Conservation (phyloP, 2,113 vertebrate genomes). For the Hypomesus transpacificus region DNA sequence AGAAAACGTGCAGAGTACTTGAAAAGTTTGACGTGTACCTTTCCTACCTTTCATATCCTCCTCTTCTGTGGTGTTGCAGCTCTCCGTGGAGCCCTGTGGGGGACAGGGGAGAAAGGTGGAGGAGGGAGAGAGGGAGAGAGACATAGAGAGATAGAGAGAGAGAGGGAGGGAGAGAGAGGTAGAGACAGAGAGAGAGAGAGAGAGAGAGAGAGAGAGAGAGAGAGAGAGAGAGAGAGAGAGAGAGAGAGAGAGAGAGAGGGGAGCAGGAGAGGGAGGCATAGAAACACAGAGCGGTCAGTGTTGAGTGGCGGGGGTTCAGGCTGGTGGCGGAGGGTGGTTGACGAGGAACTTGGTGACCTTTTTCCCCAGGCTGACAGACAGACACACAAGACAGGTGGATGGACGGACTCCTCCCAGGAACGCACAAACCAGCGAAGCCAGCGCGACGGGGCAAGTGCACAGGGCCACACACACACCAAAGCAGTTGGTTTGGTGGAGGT, state of each 20-base stretch:
- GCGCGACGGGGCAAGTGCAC: slow-evolving; percentile 32
- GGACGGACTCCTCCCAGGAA: slow-evolving; percentile 51
- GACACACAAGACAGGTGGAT: slow-evolving; percentile 27
- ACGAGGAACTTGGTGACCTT: slow-evolving; percentile 16
- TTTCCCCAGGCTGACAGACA: slow-evolving; percentile 31
- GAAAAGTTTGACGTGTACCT: slow-evolving; percentile 73
- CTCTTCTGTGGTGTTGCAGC: slow-evolving; percentile 96
- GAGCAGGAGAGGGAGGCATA: slow-evolving; percentile 3
- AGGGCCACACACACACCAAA: slow-evolving; percentile 25
- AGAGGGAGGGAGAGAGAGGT: slow-evolving; percentile 13
- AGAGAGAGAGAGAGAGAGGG: slow-evolving; percentile 16
- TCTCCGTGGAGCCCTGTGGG: slow-evolving; percentile 93
- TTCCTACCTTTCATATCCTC: slow-evolving; percentile 97
- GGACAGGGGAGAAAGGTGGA: slow-evolving; percentile 14
- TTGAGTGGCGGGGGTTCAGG: slow-evolving; percentile 1
- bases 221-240: slow-evolving; percentile 5
- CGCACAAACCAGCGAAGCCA: slow-evolving; percentile 69
- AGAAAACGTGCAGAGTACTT: slow-evolving; percentile 63
- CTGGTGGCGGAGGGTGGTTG: background rate
- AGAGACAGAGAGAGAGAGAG: background rate
- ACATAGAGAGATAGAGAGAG: slow-evolving; percentile 11
- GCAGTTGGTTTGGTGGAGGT: slow-evolving; percentile 4
- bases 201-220: slow-evolving; percentile 12
- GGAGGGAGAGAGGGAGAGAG: slow-evolving; percentile 1
- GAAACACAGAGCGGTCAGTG: slow-evolving; percentile 4